phyloP scores from a whole-genome alignment of 30 jellyfish, hydroid and myxozoan genomes.

The Aurelia aurita region DNA sequence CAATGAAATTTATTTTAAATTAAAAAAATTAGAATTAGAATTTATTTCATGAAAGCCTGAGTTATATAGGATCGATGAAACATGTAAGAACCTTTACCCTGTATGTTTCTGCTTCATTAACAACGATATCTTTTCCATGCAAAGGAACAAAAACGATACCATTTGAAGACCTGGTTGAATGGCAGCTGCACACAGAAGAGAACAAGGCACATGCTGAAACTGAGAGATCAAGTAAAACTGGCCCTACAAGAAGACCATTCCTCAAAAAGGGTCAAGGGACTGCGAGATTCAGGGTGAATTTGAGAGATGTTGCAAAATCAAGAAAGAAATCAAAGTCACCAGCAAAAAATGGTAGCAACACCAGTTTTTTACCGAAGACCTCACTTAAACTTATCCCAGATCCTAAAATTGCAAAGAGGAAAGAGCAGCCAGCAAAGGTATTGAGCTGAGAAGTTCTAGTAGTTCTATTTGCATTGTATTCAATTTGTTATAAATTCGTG shows the following conservation, averaged over 20 bases:
- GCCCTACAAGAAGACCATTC: slow-evolving; percentile 9
- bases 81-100: too few relatives aligned
- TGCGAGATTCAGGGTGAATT: slow-evolving; percentile 23
- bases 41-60: too few relatives aligned
- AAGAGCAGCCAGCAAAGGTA: not conserved
- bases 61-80: too few relatives aligned
- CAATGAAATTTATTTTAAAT: too few relatives aligned
- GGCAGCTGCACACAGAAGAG: slow-evolving; percentile 9
- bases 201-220: not conserved
- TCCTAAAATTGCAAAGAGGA: not conserved
- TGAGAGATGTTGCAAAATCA: not conserved
- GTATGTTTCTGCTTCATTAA: not conserved
- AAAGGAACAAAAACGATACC: slow-evolving; percentile 16
- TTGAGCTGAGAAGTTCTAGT: too few relatives aligned
- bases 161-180: slow-evolving; percentile 57
- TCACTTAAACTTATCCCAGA: slow-evolving; percentile 41
- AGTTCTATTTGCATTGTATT: too few relatives aligned
- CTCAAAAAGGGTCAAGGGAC: slow-evolving; percentile 61
- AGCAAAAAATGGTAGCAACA: not conserved
- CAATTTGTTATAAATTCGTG: too few relatives aligned
- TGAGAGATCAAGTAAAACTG: not conserved
- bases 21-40: too few relatives aligned
- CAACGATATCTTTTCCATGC: not conserved
- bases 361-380: slow-evolving; percentile 22
- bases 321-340: not conserved